Evolutionary conservation across 2,113 vertebrate genomes (phyloP).

Genomic region (Microcebus griseorufus): DNA sequence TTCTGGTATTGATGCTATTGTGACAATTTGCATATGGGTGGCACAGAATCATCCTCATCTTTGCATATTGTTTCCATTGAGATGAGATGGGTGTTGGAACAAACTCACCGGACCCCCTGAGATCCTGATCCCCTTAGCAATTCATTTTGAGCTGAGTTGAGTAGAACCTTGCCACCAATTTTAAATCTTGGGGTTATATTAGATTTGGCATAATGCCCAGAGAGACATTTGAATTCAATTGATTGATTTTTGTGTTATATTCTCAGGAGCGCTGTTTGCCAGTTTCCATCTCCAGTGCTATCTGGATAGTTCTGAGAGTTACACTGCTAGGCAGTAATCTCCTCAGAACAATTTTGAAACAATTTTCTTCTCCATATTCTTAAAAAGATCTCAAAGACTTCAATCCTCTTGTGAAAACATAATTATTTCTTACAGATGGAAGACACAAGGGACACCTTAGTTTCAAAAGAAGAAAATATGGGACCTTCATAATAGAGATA

Average conservation of each 20-base stretch:
- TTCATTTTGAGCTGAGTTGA: background rate
- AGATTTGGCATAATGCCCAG: background rate
- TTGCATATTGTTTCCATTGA: background rate
- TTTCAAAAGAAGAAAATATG: constrained; percentile 35
- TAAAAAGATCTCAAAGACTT: constrained; percentile 45
- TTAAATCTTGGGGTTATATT: background rate
- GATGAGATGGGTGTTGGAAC: background rate
- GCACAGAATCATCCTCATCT: background rate
- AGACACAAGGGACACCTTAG: background rate
- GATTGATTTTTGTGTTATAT: constrained; percentile 54
- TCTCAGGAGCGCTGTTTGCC: constrained; percentile 38
- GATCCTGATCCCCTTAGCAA: background rate
- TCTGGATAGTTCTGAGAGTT: constrained; percentile 8
- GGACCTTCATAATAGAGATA: background rate
- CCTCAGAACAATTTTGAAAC: constrained; percentile 44
- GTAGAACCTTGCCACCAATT: background rate
- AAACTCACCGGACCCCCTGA: background rate
- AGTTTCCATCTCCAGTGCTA: background rate
- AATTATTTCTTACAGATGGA: constrained; percentile 25
- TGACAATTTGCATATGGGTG: background rate
- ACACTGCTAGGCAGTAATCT: background rate
- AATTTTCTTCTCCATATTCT: constrained; percentile 57
- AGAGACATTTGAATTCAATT: constrained; percentile 59
- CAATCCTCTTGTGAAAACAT: constrained; percentile 18
- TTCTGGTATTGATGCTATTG: background rate